Percentiles rank a stretch among this genome's conserved stretches.
These are phyloP conservation scores for Mionectes macconnelli DNA, from an alignment of 2,113 vertebrate species.

Conservation along the genomic window DNA sequence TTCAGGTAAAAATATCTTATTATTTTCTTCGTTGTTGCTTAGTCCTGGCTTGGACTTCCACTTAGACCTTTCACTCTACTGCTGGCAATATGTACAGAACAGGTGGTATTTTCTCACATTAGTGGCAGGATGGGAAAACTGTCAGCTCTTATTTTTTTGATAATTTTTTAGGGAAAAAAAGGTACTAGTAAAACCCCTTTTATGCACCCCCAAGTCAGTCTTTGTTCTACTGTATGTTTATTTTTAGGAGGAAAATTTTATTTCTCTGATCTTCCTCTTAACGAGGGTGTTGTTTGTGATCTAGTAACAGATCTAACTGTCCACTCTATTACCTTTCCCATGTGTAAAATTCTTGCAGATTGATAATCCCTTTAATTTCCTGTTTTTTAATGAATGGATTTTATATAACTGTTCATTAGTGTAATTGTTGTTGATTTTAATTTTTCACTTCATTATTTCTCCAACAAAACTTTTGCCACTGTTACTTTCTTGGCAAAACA, in stretches of 20 bases:
- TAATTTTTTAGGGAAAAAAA: neutral
- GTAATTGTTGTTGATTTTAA: constrained; percentile 22
- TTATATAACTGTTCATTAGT: constrained; percentile 52
- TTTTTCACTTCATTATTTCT: constrained; percentile 38
- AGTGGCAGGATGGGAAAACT: neutral
- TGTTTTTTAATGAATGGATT: constrained; percentile 49
- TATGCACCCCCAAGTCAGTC: neutral
- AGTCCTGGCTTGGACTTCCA: neutral
- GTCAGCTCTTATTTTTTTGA: neutral
- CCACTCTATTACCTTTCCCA: neutral
- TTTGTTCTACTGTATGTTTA: neutral
- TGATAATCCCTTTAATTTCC: constrained; percentile 55
- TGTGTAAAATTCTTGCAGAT: neutral
- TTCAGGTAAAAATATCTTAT: neutral
- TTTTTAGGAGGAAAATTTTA: neutral
- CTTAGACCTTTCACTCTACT: neutral
- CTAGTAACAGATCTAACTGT: neutral
- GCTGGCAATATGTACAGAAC: neutral
- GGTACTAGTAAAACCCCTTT: neutral
- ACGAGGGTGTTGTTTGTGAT: neutral
- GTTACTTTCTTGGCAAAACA: neutral
- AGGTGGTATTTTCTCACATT: neutral
- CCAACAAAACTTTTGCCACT: neutral
- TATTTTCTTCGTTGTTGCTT: neutral
- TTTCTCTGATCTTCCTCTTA: neutral